Evolutionary conservation across 2,888 invertebrate genomes (phyloP), one percentile per base, ranked within the genome.

Genomic region (Podotricha telesiphe): DNA sequence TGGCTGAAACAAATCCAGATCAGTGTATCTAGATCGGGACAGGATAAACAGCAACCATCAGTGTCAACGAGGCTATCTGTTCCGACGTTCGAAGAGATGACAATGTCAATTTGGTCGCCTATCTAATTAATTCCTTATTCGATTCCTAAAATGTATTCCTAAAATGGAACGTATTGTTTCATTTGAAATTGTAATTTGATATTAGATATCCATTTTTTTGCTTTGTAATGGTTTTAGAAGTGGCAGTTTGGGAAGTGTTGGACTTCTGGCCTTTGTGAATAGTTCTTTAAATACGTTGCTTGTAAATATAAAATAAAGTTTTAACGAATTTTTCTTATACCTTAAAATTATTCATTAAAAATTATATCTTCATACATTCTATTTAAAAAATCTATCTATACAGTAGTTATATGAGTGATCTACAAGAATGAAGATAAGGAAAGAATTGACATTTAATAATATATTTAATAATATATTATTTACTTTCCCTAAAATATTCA

Each of bases 41-140:
- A 11, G 34, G 11, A 55, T 37, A 58, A 69, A 61, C 67, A 69
- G 61, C 62, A 55, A 17, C 67, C 22, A 55, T 51, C 28, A n/a
- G n/a, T n/a, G n/a, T n/a, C 67, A 64, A 69, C 67, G 59, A 45
- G 59, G 40, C 59, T 37, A 15, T 61, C 45, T 28, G n/a, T 22
- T n/a, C 15, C 59, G 55, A 56, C 42, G 56, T 62, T 34, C n/a
- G 65, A 66, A 62, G 69, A 66, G 65, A 66, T 69, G 66, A 34
- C 61, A 56, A 40, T 55, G 69, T 69, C 69, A 69, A 69, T 66
- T 69, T 66, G 45, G 69, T 55, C 20, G 65, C 65, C 65, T 40
- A 69, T 61, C 47, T 40, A 65, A 69, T 65, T 45, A 65, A 53
- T 65, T 61, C 59, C 61, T 61, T 53, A 48, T 59, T 20, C 59